Conservation (phyloP, 2,888 invertebrate genomes). For the Andrena haemorrhoa region DNA sequence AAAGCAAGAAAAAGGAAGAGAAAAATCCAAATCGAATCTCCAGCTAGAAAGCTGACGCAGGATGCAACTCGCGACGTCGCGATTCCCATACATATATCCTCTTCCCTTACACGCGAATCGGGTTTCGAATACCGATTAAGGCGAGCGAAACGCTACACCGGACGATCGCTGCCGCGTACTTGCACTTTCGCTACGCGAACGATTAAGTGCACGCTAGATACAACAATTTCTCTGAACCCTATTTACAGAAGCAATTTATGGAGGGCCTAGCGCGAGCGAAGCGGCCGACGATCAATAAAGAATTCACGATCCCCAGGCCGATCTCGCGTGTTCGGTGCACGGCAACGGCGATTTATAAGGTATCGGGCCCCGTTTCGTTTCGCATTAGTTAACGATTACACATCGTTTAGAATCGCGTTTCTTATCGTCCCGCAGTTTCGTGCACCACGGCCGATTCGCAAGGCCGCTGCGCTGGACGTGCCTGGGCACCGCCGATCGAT, state of each 20-base stretch:
- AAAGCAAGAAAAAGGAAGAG: too few relatives aligned
- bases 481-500: not conserved
- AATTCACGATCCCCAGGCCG: slow-evolving; percentile 42
- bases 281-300: slow-evolving; percentile 49
- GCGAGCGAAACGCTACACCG: slow-evolving; percentile 42
- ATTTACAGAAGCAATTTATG: slow-evolving; percentile 44
- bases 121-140: slow-evolving; percentile 48
- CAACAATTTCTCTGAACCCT: slow-evolving; percentile 58
- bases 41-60: slow-evolving; percentile 35
- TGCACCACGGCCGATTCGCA: slow-evolving; percentile 24
- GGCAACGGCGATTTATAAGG: slow-evolving; percentile 51
- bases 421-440: slow-evolving; percentile 49
- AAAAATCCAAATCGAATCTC: not conserved
- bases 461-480: slow-evolving; percentile 15
- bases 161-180: slow-evolving; percentile 36
- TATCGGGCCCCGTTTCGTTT: slow-evolving; percentile 53
- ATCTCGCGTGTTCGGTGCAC: slow-evolving; percentile 49
- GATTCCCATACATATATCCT: slow-evolving; percentile 32
- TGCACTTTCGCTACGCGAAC: slow-evolving; percentile 53
- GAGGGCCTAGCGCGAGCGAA: slow-evolving; percentile 19
- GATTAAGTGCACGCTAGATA: slow-evolving; percentile 48
- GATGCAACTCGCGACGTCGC: slow-evolving; percentile 12
- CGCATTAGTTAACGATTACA: slow-evolving; percentile 60
- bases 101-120: slow-evolving; percentile 36
- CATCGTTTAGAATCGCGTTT: slow-evolving; percentile 62